Evolutionary conservation across 2,888 invertebrate genomes (phyloP).

Genomic region (Melieria crassipennis): DNA sequence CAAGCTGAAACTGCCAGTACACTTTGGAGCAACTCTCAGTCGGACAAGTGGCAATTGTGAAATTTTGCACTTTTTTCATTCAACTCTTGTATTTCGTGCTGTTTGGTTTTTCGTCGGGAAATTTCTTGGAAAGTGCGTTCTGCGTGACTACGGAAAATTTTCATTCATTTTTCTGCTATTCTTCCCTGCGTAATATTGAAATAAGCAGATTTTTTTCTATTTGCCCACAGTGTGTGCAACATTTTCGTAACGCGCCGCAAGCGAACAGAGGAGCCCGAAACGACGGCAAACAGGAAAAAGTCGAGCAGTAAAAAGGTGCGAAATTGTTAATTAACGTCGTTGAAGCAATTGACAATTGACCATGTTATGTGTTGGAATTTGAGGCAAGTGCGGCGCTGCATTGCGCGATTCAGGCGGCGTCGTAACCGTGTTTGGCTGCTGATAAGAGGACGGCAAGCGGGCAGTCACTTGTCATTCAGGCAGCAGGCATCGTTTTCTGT

Average conservation of each 20-base stretch:
- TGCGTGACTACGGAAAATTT: slow-evolving; percentile 11
- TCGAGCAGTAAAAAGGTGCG: slow-evolving; percentile 16
- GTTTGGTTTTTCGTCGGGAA: slow-evolving; percentile 18
- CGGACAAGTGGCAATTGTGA: background rate
- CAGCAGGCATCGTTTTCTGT: background rate
- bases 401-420: too few relatives aligned
- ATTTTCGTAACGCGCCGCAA: background rate
- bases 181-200: background rate
- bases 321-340: slow-evolving; percentile 20
- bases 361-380: too few relatives aligned
- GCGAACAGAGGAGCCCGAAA: background rate
- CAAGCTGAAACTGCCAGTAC: too few relatives aligned
- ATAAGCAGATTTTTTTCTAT: background rate
- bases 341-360: background rate
- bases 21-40: too few relatives aligned
- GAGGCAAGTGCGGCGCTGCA: too few relatives aligned
- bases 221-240: too few relatives aligned
- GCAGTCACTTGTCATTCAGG: slow-evolving; percentile 6
- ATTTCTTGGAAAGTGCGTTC: slow-evolving; percentile 17
- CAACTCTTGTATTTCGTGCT: slow-evolving; percentile 24
- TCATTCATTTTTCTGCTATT: slow-evolving; percentile 3
- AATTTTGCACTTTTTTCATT: slow-evolving; percentile 19
- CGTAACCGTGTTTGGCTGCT: too few relatives aligned
- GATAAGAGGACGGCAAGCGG: too few relatives aligned
- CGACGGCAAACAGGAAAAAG: background rate